Base-by-base conservation (phyloP, 2,888 invertebrate genomes). In the Zonitis immaculata region DNA sequence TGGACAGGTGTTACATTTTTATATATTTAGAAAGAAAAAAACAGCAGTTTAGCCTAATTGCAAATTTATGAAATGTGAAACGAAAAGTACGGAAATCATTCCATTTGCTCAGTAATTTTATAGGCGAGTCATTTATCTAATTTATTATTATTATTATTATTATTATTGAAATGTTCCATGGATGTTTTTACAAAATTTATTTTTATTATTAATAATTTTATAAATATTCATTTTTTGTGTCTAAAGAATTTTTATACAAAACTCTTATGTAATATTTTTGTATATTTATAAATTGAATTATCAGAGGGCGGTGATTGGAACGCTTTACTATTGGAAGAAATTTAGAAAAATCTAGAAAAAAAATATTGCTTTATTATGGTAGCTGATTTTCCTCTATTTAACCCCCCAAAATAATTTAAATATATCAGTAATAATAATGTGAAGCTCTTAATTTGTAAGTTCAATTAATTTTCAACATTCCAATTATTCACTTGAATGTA, bases 61-160 rank as follows among this genome's bases (percentile, higher is more conserved):
- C 43, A 43, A 26, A 28, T 25, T 39, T 22, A 2, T 7, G n/a
- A 16, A 20, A 7, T 27, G 1, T 26, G 12, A 27, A 28, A 28
- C 28, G 12, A 25, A 46, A 47, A 52, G 45, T 50, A 48, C 47
- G 43, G 49, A 32, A 32, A 56, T 48, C 56, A 56, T 56, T 56
- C 56, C 46, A 50, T 47, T 56, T 56, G 56, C 56, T 56, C 56
- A 56, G 52, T 53, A 55, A 51, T n/a, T 39, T 43, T 46, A 27
- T 51, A 47, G 35, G 39, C 46, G 45, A 51, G 49, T 52, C 47
- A 50, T 35, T 42, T 46, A 35, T 48, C 44, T 47, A 53, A 53
- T 56, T 49, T 50, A 27, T 44, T 53, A n/a, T 48, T 44, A 8
- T 18, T n/a, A 44, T 50, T 30, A 22, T 25, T 11, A 22, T 11